A percentile compares a stretch with the other conserved stretches of the same genome.
These are phyloP conservation scores for Tachystola acroxantha DNA, from an alignment of 2,888 invertebrate genomes.

Conservation along the genomic window DNA sequence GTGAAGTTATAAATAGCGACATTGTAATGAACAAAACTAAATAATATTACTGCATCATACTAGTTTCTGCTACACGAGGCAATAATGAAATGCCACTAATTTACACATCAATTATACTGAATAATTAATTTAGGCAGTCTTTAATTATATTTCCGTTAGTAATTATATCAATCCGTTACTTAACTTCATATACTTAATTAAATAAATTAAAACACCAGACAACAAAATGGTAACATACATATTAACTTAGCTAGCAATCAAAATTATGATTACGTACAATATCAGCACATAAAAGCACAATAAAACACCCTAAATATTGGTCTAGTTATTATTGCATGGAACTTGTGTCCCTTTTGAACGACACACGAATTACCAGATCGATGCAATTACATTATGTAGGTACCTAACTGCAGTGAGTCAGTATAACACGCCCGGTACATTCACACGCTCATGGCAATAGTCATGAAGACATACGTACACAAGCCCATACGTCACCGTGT, in stretches of 20 bases:
- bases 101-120: constrained; percentile 59
- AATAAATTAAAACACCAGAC: constrained; percentile 67
- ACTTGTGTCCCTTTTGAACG: constrained; percentile 37
- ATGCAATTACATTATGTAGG: constrained; percentile 45
- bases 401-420: constrained; percentile 28
- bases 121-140: constrained; percentile 77
- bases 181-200: constrained; percentile 49
- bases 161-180: constrained; percentile 57
- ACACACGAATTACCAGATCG: constrained; percentile 51
- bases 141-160: constrained; percentile 54
- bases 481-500: too few relatives aligned
- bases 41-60: constrained; percentile 7
- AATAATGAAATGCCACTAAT: constrained; percentile 46
- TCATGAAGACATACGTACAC: too few relatives aligned
- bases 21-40: constrained; percentile 30
- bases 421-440: constrained; percentile 21
- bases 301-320: constrained; percentile 76
- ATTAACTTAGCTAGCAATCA: constrained; percentile 54
- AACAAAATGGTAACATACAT: constrained; percentile 68
- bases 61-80: constrained; percentile 17
- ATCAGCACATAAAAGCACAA: constrained; percentile 70
- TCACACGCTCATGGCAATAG: too few relatives aligned
- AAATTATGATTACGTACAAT: constrained; percentile 48
- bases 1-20: constrained; percentile 31
- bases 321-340: constrained; percentile 71